These are phyloP conservation scores for Typhlomys cinereus DNA, from an alignment of 2,113 vertebrate species.

Conservation along the genomic window DNA sequence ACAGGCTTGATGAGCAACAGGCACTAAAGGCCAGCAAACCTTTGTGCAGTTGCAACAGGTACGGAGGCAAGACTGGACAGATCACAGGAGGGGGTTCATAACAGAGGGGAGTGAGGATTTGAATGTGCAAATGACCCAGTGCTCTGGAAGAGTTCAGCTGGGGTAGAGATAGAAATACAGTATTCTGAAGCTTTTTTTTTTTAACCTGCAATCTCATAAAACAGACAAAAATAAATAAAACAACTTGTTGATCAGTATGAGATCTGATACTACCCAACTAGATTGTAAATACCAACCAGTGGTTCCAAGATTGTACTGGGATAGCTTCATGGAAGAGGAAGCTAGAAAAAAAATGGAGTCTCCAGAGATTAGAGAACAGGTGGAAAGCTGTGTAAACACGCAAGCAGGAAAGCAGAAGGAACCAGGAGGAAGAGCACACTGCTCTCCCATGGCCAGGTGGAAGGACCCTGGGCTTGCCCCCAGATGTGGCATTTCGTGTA, in stretches of 20 bases:
- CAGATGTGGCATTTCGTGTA: neutral
- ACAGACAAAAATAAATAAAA: neutral
- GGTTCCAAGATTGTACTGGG: neutral
- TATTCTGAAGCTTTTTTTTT: slow-evolving; percentile 21
- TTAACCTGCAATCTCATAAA: neutral
- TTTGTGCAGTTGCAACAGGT: too few relatives aligned
- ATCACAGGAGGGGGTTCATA: neutral
- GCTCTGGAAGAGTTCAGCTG: neutral
- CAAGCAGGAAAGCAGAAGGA: neutral
- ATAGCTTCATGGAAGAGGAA: neutral
- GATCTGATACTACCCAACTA: neutral
- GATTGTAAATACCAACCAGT: neutral
- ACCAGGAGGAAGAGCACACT: neutral
- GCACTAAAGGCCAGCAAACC: neutral
- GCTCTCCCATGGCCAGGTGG: neutral
- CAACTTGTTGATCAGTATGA: neutral
- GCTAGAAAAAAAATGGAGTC: neutral
- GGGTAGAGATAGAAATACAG: neutral
- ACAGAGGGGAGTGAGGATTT: neutral
- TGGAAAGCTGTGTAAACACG: accelerated
- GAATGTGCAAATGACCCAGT: neutral
- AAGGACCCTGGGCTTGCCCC: neutral
- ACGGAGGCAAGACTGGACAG: neutral
- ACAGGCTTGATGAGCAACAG: neutral
- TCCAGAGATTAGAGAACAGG: neutral